Conservation (phyloP, 2,797 vertebrate genomes). For the Dryobates pubescens region DNA sequence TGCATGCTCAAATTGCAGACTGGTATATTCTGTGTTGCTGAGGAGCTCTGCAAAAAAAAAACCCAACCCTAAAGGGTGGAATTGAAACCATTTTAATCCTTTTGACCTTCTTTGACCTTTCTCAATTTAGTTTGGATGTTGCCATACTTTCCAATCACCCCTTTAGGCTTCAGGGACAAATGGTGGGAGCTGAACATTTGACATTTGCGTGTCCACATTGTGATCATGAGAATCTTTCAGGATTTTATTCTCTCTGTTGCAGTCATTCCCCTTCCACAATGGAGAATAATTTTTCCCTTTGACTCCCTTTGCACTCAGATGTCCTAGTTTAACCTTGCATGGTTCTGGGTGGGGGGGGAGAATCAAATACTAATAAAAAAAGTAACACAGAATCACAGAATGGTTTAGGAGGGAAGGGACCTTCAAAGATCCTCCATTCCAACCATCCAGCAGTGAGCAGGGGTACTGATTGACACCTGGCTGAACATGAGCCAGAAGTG, state of each 20-base stretch:
- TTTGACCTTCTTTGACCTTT: background rate
- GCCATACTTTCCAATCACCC: background rate
- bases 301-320: background rate
- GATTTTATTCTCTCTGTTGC: background rate
- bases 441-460: no score
- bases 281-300: background rate
- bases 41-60: background rate
- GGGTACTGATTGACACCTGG: no score
- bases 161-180: background rate
- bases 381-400: no score
- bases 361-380: background rate
- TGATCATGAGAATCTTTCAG: fast-evolving
- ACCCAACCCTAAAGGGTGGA: background rate
- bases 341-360: background rate
- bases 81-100: background rate
- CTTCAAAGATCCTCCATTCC: no score
- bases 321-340: background rate
- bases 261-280: background rate
- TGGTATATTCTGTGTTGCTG: fast-evolving
- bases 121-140: background rate
- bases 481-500: no score
- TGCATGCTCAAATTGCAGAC: background rate
- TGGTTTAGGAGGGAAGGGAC: no score
- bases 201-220: background rate
- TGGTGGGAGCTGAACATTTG: background rate